Percentiles rank a stretch among this genome's conserved stretches.
These are phyloP conservation scores for Nasonia longicornis DNA, from an alignment of 1,140 invertebrate genomes.

Conservation along the genomic window DNA sequence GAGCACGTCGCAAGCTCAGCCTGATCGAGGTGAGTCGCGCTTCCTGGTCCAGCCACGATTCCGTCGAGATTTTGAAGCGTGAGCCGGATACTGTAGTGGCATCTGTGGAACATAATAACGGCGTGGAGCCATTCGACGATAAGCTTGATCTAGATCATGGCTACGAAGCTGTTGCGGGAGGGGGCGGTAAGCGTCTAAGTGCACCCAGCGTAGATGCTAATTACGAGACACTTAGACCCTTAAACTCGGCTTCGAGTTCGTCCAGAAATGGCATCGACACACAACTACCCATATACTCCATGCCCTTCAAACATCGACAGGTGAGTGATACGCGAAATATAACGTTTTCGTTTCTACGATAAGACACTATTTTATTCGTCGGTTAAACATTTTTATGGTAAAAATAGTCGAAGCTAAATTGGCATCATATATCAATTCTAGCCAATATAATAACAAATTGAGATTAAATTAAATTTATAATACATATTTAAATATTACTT, in stretches of 20 bases:
- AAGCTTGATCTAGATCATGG: conserved; percentile 59
- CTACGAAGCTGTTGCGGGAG: conserved; percentile 58
- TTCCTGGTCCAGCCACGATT: conserved; percentile 69
- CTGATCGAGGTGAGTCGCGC: conserved; percentile 61
- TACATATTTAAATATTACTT: background rate
- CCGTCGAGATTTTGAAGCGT: conserved; percentile 63
- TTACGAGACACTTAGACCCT: conserved; percentile 77
- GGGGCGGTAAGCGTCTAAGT: conserved; percentile 12
- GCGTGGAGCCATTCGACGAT: conserved; percentile 43
- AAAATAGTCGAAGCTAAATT: no score
- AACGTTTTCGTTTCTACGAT: no score
- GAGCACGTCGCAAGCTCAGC: conserved; percentile 50
- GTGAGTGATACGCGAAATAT: conserved; percentile 36
- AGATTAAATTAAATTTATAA: background rate
- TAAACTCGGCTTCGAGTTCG: conserved; percentile 54
- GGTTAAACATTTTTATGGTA: background rate
- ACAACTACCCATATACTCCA: conserved; percentile 54
- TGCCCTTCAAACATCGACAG: conserved; percentile 63
- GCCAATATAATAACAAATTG: background rate
- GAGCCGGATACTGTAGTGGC: conserved; percentile 51
- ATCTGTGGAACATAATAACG: conserved; percentile 19
- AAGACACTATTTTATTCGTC: background rate
- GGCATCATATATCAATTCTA: background rate
- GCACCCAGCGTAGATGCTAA: conserved; percentile 76
- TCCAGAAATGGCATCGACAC: conserved; percentile 61